Evolutionary conservation across 2,888 invertebrate species (phyloP).

Genomic region (Dyspetes luteomarginatus): DNA sequence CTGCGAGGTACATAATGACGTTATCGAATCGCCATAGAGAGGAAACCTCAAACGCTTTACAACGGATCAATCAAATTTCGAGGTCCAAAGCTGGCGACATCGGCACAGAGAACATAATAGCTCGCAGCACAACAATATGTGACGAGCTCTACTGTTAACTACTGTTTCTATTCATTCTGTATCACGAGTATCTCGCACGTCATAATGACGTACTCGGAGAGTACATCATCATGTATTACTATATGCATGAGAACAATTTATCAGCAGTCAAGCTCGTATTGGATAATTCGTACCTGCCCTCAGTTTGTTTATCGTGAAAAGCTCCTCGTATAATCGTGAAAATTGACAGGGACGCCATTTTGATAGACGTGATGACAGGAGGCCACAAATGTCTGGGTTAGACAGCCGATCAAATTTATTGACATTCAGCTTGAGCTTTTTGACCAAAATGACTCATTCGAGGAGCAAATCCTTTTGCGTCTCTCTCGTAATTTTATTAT

Average conservation of each 20-base stretch:
- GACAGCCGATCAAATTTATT: too few species aligned
- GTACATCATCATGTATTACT: neutral
- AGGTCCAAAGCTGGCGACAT: conserved; percentile 34
- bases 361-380: too few species aligned
- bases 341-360: too few species aligned
- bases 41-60: conserved; percentile 47
- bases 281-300: too few species aligned
- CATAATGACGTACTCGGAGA: neutral
- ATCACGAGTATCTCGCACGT: neutral
- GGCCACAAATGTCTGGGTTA: too few species aligned
- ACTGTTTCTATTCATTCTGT: too few species aligned
- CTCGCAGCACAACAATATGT: neutral
- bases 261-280: neutral
- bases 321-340: too few species aligned
- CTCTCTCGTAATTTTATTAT: too few species aligned
- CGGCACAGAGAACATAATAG: neutral
- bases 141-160: neutral
- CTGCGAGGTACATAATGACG: conserved; percentile 34
- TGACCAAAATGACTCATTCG: too few species aligned
- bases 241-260: neutral
- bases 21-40: conserved; percentile 21
- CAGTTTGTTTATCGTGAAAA: too few species aligned
- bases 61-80: conserved; percentile 63
- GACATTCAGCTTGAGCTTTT: too few species aligned
- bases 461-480: too few species aligned